phyloP scores from a whole-genome alignment of 2,888 invertebrate species.

The Eulithis prunata region DNA sequence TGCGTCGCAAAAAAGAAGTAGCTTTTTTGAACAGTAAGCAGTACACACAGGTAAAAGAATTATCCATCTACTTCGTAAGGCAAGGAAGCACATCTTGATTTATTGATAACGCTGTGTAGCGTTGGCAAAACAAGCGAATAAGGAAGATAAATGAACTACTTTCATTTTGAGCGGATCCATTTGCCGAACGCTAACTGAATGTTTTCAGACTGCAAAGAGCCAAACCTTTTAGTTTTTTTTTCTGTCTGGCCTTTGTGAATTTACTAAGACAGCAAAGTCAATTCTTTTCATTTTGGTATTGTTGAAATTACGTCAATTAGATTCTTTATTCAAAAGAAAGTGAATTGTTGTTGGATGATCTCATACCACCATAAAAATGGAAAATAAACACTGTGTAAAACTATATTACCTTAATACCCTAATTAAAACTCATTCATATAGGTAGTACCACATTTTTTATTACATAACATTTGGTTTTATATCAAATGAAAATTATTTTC shows the following conservation, averaged over 20 bases:
- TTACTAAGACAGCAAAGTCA: not conserved
- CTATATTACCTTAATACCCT: too few species aligned
- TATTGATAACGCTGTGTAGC: slow-evolving; percentile 71
- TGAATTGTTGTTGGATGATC: too few species aligned
- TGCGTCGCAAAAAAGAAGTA: slow-evolving; percentile 43
- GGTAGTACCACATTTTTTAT: too few species aligned
- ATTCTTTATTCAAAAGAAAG: not conserved
- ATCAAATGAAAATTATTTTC: too few species aligned
- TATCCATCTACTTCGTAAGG: slow-evolving; percentile 52
- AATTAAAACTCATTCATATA: too few species aligned
- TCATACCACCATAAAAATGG: too few species aligned
- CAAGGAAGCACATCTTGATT: slow-evolving; percentile 74
- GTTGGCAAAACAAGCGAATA: slow-evolving; percentile 71
- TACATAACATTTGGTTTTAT: too few species aligned
- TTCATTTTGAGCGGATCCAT: slow-evolving; percentile 63
- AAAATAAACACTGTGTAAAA: too few species aligned
- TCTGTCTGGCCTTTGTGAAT: slow-evolving; percentile 21
- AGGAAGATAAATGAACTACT: slow-evolving; percentile 80
- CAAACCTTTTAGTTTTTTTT: slow-evolving; percentile 32
- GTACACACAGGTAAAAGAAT: slow-evolving; percentile 56
- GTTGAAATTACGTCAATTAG: slow-evolving; percentile 3
- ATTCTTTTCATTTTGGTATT: slow-evolving; percentile 1
- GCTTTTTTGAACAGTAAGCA: slow-evolving; percentile 52
- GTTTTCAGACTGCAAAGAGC: slow-evolving; percentile 49
- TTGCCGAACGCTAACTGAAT: slow-evolving; percentile 51